Conservation (phyloP, 37 sponge, comb jelly and placozoan species). For the Chondrilla cf. caribensis region DNA sequence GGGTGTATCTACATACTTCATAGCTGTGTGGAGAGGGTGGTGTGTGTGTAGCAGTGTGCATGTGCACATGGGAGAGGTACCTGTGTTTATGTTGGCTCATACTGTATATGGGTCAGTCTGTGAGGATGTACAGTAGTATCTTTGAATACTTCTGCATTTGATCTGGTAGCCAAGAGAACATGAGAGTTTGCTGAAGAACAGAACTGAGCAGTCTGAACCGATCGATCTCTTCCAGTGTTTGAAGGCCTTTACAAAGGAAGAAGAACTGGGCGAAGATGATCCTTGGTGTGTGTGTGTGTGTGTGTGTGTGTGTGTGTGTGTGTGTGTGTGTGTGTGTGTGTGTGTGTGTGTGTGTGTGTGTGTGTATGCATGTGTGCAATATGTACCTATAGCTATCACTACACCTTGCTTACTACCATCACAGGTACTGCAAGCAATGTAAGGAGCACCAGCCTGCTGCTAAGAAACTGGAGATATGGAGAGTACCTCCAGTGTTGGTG, state of each 20-base stretch:
- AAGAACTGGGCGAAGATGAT: slow-evolving; percentile 95
- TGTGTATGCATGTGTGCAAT: neutral
- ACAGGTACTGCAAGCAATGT: slow-evolving; percentile 95
- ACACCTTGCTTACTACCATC: neutral
- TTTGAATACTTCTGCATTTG: neutral
- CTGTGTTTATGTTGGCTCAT: too few relatives aligned
- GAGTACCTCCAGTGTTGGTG: slow-evolving; percentile 93
- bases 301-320: slow-evolving; percentile 22
- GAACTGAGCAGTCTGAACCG: slow-evolving; percentile 61
- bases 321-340: slow-evolving; percentile 25
- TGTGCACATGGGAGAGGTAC: too few relatives aligned
- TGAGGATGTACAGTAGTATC: neutral
- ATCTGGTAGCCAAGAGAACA: slow-evolving; percentile 72
- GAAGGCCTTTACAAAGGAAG: slow-evolving; percentile 88
- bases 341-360: slow-evolving; percentile 12
- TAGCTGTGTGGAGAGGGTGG: too few relatives aligned
- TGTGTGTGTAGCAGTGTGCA: too few relatives aligned
- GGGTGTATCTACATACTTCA: neutral
- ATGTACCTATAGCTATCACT: neutral
- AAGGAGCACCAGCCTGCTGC: slow-evolving; percentile 68
- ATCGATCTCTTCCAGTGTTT: slow-evolving; percentile 88
- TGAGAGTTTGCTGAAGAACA: slow-evolving; percentile 61
- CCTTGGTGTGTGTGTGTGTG: slow-evolving; percentile 71
- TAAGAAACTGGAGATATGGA: slow-evolving; percentile 97
- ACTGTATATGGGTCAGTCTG: too few relatives aligned